Evolutionary conservation across 2,797 vertebrate genomes (phyloP), one percentile per base, ranked within the genome.

Genomic region (Helostoma temminkii): DNA sequence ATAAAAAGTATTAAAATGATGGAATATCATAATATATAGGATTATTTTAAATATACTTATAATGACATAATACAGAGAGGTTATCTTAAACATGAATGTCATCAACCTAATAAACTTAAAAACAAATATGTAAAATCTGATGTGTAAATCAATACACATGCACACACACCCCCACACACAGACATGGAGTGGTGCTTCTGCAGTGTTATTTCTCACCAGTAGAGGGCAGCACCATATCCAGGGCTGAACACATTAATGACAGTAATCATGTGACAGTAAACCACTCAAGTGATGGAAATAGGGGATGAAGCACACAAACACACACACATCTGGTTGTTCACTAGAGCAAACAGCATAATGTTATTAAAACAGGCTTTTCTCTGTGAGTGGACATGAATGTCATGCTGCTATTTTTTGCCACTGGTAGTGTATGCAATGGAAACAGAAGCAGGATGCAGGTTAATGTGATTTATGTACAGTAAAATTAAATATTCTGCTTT

Each of bases 181-280:
- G 4, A 4, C 47, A 47, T 60, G 19, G 54, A 43, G 30, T 75
- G 50, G 41, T n/a, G 56, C 46, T 56, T 1, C 22, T 73, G 58
- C 66, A 65, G 36, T 65, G 37, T 54, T 21, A 5, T 32, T 30
- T 58, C 28, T 7, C 1, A 18, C 84, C 93, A 90, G 83, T 61
- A 93, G 93, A 92, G 90, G 91, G 87, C 65, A 67, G 72, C 55
- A 5, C 54, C 3, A 50, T 86, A 63, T 46, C 69, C 78, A 43
- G 45, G 36, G 42, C 66, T 32, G 15, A 57, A 7, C 34, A 43
- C 53, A n/a, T n/a, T 30, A 67, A 69, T 75, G 81, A 79, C 77
- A 85, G 74, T 75, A 28, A 66, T 80, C 75, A 82, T 76, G 74
- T 83, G 82, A 90, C 61, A 16, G 58, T 22, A 22, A 84, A 81